These are phyloP conservation scores for Phenganax marumi DNA, from an alignment of 92 coral and sea anemone species.

Conservation along the genomic window DNA sequence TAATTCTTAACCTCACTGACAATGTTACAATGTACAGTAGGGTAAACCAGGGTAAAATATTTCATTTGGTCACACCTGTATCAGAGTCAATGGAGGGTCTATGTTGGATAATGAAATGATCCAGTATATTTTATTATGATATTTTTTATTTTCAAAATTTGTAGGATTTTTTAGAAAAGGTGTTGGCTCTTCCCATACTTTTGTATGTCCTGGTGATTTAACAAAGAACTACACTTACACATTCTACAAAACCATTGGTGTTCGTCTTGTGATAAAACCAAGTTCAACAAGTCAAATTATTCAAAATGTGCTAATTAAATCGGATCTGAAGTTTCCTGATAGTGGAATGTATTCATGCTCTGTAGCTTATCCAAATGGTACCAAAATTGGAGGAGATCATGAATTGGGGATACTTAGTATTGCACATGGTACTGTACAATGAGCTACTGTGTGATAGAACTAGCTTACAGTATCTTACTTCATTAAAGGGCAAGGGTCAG, in stretches of 20 bases:
- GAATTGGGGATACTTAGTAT: neutral
- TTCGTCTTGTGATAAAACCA: neutral
- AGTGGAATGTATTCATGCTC: neutral
- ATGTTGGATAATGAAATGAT: too few species aligned
- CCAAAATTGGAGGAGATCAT: neutral
- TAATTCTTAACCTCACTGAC: too few species aligned
- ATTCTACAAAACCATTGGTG: neutral
- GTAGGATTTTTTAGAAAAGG: neutral
- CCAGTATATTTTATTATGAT: too few species aligned
- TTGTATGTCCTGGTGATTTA: conserved; percentile 20
- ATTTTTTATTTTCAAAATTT: too few species aligned
- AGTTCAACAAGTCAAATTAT: neutral
- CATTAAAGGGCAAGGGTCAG: too few species aligned
- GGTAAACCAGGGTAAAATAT: too few species aligned
- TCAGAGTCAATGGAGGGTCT: too few species aligned
- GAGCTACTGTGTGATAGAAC: too few species aligned
- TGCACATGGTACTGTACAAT: neutral
- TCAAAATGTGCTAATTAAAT: neutral
- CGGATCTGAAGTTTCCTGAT: neutral
- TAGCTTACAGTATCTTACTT: too few species aligned
- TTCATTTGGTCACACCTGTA: too few species aligned
- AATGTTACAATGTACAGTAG: too few species aligned
- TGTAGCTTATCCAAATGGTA: neutral
- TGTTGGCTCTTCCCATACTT: neutral
- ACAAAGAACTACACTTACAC: conserved; percentile 10